phyloP scores from a whole-genome alignment of 2,888 invertebrate genomes.

The Cabera pusaria region DNA sequence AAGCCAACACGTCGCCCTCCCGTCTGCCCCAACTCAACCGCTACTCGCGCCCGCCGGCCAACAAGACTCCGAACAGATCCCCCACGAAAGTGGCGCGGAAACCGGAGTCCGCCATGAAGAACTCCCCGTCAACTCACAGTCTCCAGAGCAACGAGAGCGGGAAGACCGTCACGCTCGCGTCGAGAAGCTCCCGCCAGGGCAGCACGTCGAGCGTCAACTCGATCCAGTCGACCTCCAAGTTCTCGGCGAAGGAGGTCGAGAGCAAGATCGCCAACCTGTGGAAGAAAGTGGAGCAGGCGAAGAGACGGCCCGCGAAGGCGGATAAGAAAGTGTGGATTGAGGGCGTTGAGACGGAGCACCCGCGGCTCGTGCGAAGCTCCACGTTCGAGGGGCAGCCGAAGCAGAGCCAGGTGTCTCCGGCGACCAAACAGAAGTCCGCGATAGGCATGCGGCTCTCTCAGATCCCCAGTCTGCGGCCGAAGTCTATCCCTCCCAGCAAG shows the following conservation, averaged over 20 bases:
- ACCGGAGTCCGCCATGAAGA: slow-evolving; percentile 64
- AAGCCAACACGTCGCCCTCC: slow-evolving; percentile 70
- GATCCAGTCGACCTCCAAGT: slow-evolving; percentile 75
- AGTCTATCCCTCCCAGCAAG: slow-evolving; percentile 49
- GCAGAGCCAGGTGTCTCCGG: slow-evolving; percentile 51
- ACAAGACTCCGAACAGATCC: slow-evolving; percentile 49
- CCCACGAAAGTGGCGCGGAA: slow-evolving; percentile 44
- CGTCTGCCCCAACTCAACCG: slow-evolving; percentile 64
- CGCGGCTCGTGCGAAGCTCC: slow-evolving; percentile 83
- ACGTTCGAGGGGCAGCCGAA: slow-evolving; percentile 85
- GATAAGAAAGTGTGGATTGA: slow-evolving; percentile 86
- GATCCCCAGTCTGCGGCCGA: slow-evolving; percentile 68
- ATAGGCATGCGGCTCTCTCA: slow-evolving; percentile 73
- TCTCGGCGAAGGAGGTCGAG: slow-evolving; percentile 84
- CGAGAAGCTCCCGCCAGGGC: slow-evolving; percentile 60
- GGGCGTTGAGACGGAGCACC: slow-evolving; percentile 58
- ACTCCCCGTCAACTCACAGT: slow-evolving; percentile 82
- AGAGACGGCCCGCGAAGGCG: slow-evolving; percentile 81
- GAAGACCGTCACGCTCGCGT: slow-evolving; percentile 66
- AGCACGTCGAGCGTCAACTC: slow-evolving; percentile 85
- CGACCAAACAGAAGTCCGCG: slow-evolving; percentile 75
- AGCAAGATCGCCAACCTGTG: slow-evolving; percentile 92
- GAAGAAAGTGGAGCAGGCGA: slow-evolving; percentile 89
- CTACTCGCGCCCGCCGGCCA: slow-evolving; percentile 48
- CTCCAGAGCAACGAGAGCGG: slow-evolving; percentile 80